Base-by-base conservation (phyloP, 2,888 invertebrate species). In the Epirrhoe tristata region DNA sequence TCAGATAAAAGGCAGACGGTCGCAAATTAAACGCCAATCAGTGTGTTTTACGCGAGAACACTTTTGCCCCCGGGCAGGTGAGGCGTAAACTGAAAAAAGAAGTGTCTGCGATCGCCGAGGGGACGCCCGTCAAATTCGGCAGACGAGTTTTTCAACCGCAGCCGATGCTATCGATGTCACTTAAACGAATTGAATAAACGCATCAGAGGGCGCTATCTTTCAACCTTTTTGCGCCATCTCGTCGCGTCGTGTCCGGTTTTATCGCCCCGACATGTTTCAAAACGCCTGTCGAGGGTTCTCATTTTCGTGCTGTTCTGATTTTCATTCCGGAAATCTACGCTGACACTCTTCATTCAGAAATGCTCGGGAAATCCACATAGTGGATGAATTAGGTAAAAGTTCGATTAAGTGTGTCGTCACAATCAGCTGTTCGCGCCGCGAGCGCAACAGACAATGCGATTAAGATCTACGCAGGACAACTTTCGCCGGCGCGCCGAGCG, bases 391-490 rank as follows among this genome's bases (percentile, higher is more conserved):
- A 85, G 83, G 81, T 82, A 83, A 85, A 87, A 89, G 89, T 89
- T 87, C 81, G 82, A 86, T 83, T 83, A 87, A 87, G 80, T 83
- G 86, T 90, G 91, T 84, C 89, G 87, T 87, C 89, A 88, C 89
- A 86, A 88, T 91, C 92, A 93, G 93, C 93, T 93, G 93, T 87
- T 88, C 83, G 85, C 84, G 88, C 87, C 89, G 91, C 90, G 88
- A 91, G 92, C 91, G 93, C 93, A 92, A 90, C 91, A 93, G 92
- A 93, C 93, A 93, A 93, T 93, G 90, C 93, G 94, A 94, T 94
- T 93, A 93, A 93, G 93, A 94, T 93, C 93, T 93, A 93, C 93
- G 93, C 93, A 91, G 93, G 93, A 93, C 93, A 94, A 94, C 93
- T 94, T 94, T 94, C 93, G 89, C 93, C 91, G 90, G 90, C 91